These are phyloP conservation scores for Diadumene lineata DNA, from an alignment of 92 coral and sea anemone species.

Conservation along the genomic window DNA sequence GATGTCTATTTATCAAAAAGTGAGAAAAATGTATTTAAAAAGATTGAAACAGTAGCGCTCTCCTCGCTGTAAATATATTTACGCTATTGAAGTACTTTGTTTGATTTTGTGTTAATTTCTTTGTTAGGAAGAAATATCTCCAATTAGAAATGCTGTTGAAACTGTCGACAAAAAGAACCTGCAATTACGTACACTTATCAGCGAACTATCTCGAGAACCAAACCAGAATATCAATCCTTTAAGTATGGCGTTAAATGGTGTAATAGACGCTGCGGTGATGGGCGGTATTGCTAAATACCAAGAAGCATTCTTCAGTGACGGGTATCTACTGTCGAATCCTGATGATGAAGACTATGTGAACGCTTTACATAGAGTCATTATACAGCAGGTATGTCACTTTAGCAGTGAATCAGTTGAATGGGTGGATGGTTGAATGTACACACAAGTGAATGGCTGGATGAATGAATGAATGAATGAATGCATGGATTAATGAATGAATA, in stretches of 20 bases:
- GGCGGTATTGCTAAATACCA: slow-evolving; percentile 93
- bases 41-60: no score
- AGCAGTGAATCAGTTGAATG: no score
- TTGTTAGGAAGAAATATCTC: slow-evolving; percentile 80
- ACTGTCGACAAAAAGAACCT: slow-evolving; percentile 89
- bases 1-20: no score
- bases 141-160: slow-evolving; percentile 90
- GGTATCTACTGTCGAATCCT: slow-evolving; percentile 74
- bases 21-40: no score
- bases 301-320: slow-evolving; percentile 82
- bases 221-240: slow-evolving; percentile 80
- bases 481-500: no score
- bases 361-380: slow-evolving; percentile 65
- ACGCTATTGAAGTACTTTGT: no score
- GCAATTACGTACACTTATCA: slow-evolving; percentile 70
- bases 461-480: no score
- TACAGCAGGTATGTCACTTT: slow-evolving; percentile 61
- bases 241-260: slow-evolving; percentile 94
- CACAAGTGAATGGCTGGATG: no score
- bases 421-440: no score
- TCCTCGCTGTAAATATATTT: no score
- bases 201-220: slow-evolving; percentile 62
- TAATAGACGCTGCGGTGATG: slow-evolving; percentile 98
- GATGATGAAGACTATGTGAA: slow-evolving; percentile 58
- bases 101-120: no score